phyloP scores from a whole-genome alignment of 2,888 invertebrate genomes.

The Beris chalybata region DNA sequence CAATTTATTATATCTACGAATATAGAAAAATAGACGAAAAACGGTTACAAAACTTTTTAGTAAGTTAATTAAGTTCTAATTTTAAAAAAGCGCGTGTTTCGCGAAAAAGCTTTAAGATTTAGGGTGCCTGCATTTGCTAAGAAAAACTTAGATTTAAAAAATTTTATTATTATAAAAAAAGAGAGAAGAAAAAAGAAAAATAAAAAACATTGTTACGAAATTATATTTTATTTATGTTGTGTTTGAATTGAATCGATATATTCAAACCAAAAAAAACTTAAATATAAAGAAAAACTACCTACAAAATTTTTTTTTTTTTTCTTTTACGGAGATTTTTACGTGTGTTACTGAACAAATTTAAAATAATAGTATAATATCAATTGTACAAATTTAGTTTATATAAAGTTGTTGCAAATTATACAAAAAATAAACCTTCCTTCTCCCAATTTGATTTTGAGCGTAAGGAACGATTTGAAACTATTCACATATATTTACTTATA shows the following conservation, averaged over 20 bases:
- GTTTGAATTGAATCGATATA: constrained; percentile 23
- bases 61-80: constrained; percentile 42
- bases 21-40: too few relatives aligned
- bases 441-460: constrained; percentile 9
- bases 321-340: constrained; percentile 9
- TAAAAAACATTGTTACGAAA: constrained; percentile 4
- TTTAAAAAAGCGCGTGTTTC: constrained; percentile 55
- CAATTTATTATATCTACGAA: too few relatives aligned
- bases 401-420: constrained; percentile 29
- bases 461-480: constrained; percentile 11
- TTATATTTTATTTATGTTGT: constrained; percentile 9
- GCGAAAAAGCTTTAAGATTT: constrained; percentile 57
- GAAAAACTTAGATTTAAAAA: constrained; percentile 40
- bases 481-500: constrained; percentile 14
- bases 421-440: constrained; percentile 5
- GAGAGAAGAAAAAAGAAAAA: not conserved
- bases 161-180: constrained; percentile 17
- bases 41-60: constrained; percentile 18
- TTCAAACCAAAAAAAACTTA: constrained; percentile 11
- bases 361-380: constrained; percentile 20
- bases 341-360: constrained; percentile 22
- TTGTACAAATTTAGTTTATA: constrained; percentile 32
- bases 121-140: constrained; percentile 58
- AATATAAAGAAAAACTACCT: not conserved
- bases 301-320: not conserved